Evolutionary conservation across 2,797 vertebrate species (phyloP).

Genomic region (Ptychobarbus kaznakovi): DNA sequence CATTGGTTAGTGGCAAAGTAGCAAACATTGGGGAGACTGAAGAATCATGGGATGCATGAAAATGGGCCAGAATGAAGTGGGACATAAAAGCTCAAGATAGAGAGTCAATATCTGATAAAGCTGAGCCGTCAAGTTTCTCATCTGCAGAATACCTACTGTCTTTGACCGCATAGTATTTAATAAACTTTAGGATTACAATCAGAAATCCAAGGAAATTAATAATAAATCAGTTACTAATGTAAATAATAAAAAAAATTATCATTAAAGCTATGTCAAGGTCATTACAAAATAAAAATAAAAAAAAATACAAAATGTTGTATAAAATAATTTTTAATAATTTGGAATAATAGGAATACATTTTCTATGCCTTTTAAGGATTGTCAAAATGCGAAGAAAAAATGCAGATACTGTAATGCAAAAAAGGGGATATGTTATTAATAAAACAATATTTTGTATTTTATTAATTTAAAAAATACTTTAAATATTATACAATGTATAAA

Average conservation of each 20-base stretch:
- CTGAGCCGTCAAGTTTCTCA: not conserved
- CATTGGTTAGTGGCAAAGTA: constrained; percentile 43
- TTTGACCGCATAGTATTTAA: not conserved
- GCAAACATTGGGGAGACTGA: constrained; percentile 1
- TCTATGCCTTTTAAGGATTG: no score
- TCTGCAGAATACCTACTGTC: not conserved
- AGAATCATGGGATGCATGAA: constrained; percentile 16
- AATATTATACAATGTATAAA: not conserved
- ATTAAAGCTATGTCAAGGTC: not conserved
- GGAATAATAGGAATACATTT: not conserved
- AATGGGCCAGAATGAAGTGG: constrained; percentile 3
- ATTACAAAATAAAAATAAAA: not conserved
- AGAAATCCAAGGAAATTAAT: not conserved
- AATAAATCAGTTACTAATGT: not conserved
- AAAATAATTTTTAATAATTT: not conserved
- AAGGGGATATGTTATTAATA: not conserved
- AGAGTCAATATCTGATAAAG: constrained; percentile 25
- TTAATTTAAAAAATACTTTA: not conserved
- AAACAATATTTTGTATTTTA: not conserved
- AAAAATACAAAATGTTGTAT: not conserved
- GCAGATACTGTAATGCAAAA: not conserved
- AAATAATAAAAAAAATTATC: not conserved
- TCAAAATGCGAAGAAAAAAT: no score
- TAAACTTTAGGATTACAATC: not conserved
- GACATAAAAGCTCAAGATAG: constrained; percentile 3